phyloP scores from a whole-genome alignment of 1,140 invertebrate genomes.

The Drosophila leontia region DNA sequence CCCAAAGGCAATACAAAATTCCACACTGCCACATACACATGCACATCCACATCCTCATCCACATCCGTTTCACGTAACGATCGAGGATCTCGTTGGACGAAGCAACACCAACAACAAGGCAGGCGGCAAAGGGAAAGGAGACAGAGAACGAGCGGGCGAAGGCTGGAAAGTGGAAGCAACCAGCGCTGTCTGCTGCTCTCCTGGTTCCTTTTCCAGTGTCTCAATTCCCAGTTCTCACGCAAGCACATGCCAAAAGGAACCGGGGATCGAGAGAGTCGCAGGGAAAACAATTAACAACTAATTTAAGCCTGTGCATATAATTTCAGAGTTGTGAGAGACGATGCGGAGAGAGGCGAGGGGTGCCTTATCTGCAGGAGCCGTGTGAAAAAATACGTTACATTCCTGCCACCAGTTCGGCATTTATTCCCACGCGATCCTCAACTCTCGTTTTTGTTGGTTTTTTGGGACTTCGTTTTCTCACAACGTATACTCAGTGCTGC shows the following conservation, averaged over 20 bases:
- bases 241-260: constrained; percentile 46
- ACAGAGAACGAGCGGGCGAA: not conserved
- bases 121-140: not conserved
- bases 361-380: constrained; percentile 48
- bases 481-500: not conserved
- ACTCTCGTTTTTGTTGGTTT: constrained; percentile 49
- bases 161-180: constrained; percentile 33
- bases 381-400: constrained; percentile 65
- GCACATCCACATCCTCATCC: constrained; percentile 29
- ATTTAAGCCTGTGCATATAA: constrained; percentile 54
- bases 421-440: constrained; percentile 66
- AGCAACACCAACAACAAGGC: constrained; percentile 6
- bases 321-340: constrained; percentile 5
- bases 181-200: constrained; percentile 41
- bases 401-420: constrained; percentile 35
- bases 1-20: constrained; percentile 1
- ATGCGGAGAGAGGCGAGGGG: not conserved
- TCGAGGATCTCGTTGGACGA: constrained; percentile 34
- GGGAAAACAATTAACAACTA: constrained; percentile 54
- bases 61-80: constrained; percentile 60
- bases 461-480: constrained; percentile 34
- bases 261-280: constrained; percentile 1
- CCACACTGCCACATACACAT: constrained; percentile 17
- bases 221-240: constrained; percentile 61
- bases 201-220: constrained; percentile 44